Base-by-base conservation (phyloP, 2,113 vertebrate genomes). In the Gymnocephalus cernua region DNA sequence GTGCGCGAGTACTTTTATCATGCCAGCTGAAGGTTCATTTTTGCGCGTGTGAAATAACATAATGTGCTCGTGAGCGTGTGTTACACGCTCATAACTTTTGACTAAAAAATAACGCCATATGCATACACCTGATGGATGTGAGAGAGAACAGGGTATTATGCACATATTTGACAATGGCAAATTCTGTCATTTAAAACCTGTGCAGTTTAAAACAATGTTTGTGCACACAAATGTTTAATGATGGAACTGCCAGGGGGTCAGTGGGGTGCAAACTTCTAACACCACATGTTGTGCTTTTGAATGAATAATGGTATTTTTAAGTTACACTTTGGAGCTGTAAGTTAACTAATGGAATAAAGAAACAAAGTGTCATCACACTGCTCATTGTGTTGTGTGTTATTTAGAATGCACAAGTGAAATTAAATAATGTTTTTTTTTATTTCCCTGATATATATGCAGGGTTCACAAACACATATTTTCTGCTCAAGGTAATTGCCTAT, bases 311-410 rank as follows among this genome's bases (percentile, higher is more conserved):
- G 2, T 67, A 72, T 67, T 80, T 74, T 80, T 47, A 74, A 67
- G 54, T 79, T 57, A 56, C 15, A 69, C 19, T 56, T 59, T 21
- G 27, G 50, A 81, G 25, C 48, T 58, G 25, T 76, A 35, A 16
- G 8, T 56, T 44, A 27, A 44, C 41, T 9, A 19, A 57, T 57
- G 25, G 1, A 83, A 83, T 76, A 83, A 81, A 90, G 74, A 72
- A 29, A 14, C n/a, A 13, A 54, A 64, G 8, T 68, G 8, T 38
- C 58, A 54, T 25, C n/a, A 29, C 25, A 14, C 14, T 21, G 6
- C 59, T 27, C 1, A 10, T 35, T 62, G 7, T 23, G 15, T 27
- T 19, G 21, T 7, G 4, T 23, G 50, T n/a, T 19, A 6, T 27
- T 63, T 74, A 9, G 6, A 63, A 41, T 0, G 1, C 16, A 45